Evolutionary conservation across 2,113 vertebrate species (phyloP).

Genomic region (Anarhynchus alexandrinus): DNA sequence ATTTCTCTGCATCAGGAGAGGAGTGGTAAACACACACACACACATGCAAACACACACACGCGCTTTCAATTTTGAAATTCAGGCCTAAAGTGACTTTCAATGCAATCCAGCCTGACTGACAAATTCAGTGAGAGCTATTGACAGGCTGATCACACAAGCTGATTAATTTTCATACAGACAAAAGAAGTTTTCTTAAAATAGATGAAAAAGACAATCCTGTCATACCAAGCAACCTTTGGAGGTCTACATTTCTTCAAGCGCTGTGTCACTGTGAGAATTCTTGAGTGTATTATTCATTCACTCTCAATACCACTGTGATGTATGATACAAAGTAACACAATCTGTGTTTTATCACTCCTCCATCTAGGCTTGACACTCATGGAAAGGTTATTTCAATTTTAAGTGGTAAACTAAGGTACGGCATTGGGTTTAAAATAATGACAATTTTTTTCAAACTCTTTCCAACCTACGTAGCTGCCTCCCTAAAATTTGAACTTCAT

Average conservation of each 20-base stretch:
- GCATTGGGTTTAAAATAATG: not conserved
- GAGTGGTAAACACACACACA: not conserved
- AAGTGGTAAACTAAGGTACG: not conserved
- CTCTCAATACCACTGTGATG: not conserved
- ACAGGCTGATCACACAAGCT: not conserved
- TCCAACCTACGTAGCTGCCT: not conserved
- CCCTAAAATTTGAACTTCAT: not conserved
- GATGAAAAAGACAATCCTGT: not conserved
- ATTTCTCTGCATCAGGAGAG: not conserved
- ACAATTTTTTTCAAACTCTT: not conserved
- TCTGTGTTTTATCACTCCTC: not conserved
- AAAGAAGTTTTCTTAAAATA: not conserved
- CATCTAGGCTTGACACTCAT: not conserved
- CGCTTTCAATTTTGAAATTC: not conserved
- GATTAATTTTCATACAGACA: not conserved
- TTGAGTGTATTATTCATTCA: not conserved
- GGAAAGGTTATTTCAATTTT: constrained; percentile 1
- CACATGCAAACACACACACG: not conserved
- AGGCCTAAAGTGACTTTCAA: not conserved
- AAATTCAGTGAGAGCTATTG: not conserved
- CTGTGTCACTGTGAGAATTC: not conserved
- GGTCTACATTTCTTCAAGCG: not conserved
- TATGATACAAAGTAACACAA: not conserved
- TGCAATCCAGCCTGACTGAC: not conserved
- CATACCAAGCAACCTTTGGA: not conserved